Conservation (phyloP, 2,113 vertebrate genomes). For the Capreolus pygargus region DNA sequence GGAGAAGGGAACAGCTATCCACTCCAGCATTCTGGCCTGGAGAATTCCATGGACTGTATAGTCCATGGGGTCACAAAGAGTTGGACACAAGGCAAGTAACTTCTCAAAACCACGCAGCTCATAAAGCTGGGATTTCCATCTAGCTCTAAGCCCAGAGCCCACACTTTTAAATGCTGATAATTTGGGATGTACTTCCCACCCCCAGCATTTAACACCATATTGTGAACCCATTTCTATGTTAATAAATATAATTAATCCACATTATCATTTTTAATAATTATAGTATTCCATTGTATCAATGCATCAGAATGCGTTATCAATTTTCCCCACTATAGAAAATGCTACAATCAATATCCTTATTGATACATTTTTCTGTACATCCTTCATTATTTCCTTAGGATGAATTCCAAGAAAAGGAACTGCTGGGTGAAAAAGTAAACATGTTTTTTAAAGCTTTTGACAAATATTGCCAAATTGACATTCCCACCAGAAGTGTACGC, state of each 20-base stretch:
- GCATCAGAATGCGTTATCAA: neutral
- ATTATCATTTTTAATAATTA: constrained; percentile 10
- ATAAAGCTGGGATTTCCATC: constrained; percentile 34
- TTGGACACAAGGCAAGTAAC: neutral
- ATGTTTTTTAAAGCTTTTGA: constrained; percentile 18
- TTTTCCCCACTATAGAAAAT: constrained; percentile 35
- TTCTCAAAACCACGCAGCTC: neutral
- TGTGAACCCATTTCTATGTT: neutral
- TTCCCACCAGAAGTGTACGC: neutral
- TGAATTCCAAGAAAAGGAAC: constrained; percentile 36
- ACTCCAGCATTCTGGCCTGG: neutral
- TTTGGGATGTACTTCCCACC: neutral
- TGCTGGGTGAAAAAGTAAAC: constrained; percentile 17
- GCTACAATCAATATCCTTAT: constrained; percentile 27
- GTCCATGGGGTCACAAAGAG: neutral
- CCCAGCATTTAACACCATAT: neutral
- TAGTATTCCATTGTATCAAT: neutral
- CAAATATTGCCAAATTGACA: constrained; percentile 30
- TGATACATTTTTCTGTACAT: neutral
- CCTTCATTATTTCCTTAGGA: constrained; percentile 44
- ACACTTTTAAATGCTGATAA: constrained; percentile 9
- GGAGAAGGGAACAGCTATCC: neutral
- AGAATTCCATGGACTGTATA: neutral
- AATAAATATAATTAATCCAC: neutral
- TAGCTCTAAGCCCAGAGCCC: neutral